phyloP scores from a whole-genome alignment of 2,113 vertebrate species.

The Odocoileus virginianus region DNA sequence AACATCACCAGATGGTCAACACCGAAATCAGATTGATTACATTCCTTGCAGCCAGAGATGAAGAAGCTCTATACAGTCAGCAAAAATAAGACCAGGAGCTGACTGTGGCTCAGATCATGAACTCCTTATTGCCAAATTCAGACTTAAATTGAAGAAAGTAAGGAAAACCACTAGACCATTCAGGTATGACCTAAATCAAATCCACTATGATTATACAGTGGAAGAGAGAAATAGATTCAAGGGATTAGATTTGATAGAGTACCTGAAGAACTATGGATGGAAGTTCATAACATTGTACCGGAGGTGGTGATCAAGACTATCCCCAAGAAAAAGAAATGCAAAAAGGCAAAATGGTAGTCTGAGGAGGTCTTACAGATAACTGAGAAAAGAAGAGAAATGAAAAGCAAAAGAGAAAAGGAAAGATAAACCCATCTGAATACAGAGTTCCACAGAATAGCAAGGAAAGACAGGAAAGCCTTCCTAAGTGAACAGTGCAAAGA shows the following conservation, averaged over 20 bases:
- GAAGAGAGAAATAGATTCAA: neutral
- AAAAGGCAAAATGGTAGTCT: neutral
- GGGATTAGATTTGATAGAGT: neutral
- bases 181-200: neutral
- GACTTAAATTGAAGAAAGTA: neutral
- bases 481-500: neutral
- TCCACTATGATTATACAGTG: neutral
- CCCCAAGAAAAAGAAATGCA: neutral
- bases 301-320: neutral
- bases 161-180: neutral
- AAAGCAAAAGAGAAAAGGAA: neutral
- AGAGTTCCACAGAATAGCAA: neutral
- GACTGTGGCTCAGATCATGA: neutral
- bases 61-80: neutral
- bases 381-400: neutral
- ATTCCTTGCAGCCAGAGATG: neutral
- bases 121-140: neutral
- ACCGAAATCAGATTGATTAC: neutral
- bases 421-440: neutral
- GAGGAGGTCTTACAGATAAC: neutral
- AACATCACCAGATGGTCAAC: neutral
- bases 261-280: neutral
- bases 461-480: neutral
- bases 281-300: neutral
- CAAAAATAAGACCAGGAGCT: neutral